Evolutionary conservation across 2,113 vertebrate genomes (phyloP).

Genomic region (Acrocephalus kingi): DNA sequence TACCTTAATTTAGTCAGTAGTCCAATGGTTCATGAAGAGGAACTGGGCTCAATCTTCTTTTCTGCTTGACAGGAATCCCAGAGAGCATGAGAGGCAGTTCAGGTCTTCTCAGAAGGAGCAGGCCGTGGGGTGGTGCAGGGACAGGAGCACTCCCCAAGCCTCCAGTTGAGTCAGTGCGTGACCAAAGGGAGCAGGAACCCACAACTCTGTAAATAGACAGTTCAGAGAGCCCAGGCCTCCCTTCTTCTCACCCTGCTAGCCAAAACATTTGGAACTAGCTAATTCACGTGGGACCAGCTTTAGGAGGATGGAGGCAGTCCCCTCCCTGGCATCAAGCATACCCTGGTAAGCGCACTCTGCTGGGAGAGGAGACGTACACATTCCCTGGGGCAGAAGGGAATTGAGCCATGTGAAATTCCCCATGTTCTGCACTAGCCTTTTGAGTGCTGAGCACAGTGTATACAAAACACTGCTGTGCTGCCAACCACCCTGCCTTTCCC

Average conservation of each 20-base stretch:
- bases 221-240: background rate
- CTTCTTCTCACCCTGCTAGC: background rate
- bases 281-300: background rate
- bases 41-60: background rate
- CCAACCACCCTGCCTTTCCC: slow-evolving; percentile 33
- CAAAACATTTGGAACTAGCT: background rate
- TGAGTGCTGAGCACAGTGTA: background rate
- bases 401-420: slow-evolving; percentile 47
- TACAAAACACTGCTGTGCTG: background rate
- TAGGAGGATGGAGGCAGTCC: background rate
- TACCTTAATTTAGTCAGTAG: slow-evolving; percentile 54
- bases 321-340: background rate
- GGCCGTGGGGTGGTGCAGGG: background rate
- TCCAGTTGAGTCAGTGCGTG: background rate
- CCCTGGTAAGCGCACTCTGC: background rate
- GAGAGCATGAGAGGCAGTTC: background rate
- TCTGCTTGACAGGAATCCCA: background rate
- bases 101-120: background rate
- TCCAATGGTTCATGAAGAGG: background rate
- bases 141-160: background rate
- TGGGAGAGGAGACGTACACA: background rate
- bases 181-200: background rate
- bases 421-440: background rate
- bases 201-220: background rate
- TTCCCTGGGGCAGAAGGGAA: background rate